These are phyloP conservation scores for Lutjanus campechanus DNA, from an alignment of 2,797 vertebrate genomes.

Conservation along the genomic window DNA sequence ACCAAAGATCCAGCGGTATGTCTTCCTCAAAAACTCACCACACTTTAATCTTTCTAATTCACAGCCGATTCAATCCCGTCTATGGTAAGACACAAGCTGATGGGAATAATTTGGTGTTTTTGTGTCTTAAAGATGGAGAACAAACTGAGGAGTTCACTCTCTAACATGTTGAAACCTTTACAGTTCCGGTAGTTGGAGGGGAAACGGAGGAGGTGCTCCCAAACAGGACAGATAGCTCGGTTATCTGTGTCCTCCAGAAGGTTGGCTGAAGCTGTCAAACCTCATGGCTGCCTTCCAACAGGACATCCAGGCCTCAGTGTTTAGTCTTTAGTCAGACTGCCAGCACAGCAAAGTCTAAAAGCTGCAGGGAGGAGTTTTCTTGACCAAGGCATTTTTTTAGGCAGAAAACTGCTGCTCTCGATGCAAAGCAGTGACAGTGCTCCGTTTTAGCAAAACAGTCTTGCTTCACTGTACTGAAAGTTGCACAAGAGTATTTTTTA, in stretches of 20 bases:
- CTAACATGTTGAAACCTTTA: constrained; percentile 25
- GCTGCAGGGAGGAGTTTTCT: constrained; percentile 44
- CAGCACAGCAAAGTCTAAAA: constrained; percentile 49
- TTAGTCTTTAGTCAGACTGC: constrained; percentile 51
- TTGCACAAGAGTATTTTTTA: constrained; percentile 35
- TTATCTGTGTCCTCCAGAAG: constrained; percentile 73
- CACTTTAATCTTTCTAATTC: background rate
- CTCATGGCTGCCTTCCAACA: constrained; percentile 60
- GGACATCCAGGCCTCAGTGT: constrained; percentile 55
- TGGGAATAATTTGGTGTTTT: constrained; percentile 11
- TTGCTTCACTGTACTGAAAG: constrained; percentile 15
- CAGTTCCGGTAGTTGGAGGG: background rate
- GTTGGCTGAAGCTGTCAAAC: constrained; percentile 21
- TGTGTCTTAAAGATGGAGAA: constrained; percentile 2
- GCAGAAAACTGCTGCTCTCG: constrained; percentile 44
- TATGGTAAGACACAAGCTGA: background rate
- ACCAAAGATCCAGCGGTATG: constrained; percentile 98
- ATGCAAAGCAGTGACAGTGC: constrained; percentile 27
- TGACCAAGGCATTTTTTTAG: constrained; percentile 28
- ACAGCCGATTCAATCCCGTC: constrained; percentile 9
- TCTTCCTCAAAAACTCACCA: constrained; percentile 28
- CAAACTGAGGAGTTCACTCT: constrained; percentile 9
- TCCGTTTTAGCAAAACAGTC: constrained; percentile 32
- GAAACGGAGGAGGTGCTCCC: constrained; percentile 27
- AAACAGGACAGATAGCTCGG: constrained; percentile 26